These are phyloP conservation scores for Hylaeus anthracinus DNA, from an alignment of 1,140 invertebrate genomes.

Conservation along the genomic window DNA sequence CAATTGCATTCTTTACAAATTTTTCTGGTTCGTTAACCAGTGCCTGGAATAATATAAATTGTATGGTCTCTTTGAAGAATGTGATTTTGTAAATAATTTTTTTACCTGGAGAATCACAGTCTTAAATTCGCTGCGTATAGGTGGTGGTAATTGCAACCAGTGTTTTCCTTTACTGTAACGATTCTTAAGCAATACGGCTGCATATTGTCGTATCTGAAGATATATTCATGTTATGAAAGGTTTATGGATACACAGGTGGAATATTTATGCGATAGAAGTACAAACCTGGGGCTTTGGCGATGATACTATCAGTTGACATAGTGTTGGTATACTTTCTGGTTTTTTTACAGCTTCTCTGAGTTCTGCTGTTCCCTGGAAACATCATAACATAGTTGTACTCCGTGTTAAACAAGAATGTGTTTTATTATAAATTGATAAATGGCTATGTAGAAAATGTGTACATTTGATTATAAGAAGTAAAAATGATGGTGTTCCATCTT, in stretches of 20 bases:
- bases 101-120: slow-evolving; percentile 69
- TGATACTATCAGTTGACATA: slow-evolving; percentile 83
- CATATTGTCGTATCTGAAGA: slow-evolving; percentile 85
- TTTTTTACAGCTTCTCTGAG: slow-evolving; percentile 84
- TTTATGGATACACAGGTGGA: not conserved
- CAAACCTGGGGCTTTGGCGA: slow-evolving; percentile 82
- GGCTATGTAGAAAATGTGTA: too few species aligned
- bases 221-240: not conserved
- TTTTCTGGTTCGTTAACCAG: slow-evolving; percentile 84
- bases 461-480: too few species aligned
- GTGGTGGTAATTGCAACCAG: slow-evolving; percentile 83
- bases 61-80: not conserved
- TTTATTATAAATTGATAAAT: too few species aligned
- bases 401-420: too few species aligned
- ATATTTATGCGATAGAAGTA: slow-evolving; percentile 11
- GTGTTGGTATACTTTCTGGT: slow-evolving; percentile 81
- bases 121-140: slow-evolving; percentile 74
- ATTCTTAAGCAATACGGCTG: slow-evolving; percentile 84
- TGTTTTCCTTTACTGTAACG: slow-evolving; percentile 83
- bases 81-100: slow-evolving; percentile 16
- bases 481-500: too few species aligned
- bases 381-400: not conserved
- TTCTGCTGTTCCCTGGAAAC: slow-evolving; percentile 83
- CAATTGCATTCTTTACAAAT: slow-evolving; percentile 84
- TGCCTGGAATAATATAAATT: slow-evolving; percentile 78